Base-by-base conservation (phyloP, 2,888 invertebrate species). In the Boloria selene region DNA sequence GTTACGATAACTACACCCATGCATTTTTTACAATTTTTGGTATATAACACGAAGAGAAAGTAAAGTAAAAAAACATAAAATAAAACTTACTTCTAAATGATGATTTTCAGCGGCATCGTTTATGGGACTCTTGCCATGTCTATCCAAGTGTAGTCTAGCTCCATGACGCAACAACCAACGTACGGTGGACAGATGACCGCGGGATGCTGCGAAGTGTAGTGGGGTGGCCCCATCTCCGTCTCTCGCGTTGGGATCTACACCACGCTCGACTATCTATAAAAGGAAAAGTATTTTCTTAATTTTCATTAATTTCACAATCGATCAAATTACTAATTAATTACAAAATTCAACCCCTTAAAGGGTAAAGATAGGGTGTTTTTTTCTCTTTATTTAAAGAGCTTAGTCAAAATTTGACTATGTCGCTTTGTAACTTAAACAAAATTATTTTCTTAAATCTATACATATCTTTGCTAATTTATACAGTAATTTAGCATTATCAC, bases 71-170 rank as follows among this genome's bases (percentile, higher is more conserved):
- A 13, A 16, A 16, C n/a, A 14, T 31, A 14, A 54, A 38, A 10
- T 10, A 38, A 38, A 42, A 31, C 76, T 75, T 84, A 97, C 97
- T 94, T 97, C 96, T 73, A 96, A 94, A 80, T 97, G 97, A 81
- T 97, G 97, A 80, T 97, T 96, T 81, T 98, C 97, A 10, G 97
- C 97, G 0, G 98, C 98, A 83, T 97, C 97, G 80, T 97, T 97
- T 73, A 98, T 96, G 4, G 98, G 97, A 79, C 96, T 97, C 86
- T 97, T 97, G 67, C 97, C 97, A 76, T 96, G 96, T 79, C 97
- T 95, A 86, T 98, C 98, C 70, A 96, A 90, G 16, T 96, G 95
- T 22, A 97, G 92, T 72, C 95, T 93, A 31, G 97, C 97, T 0
- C 97, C 97, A 77, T 97, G 96, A 73, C 95, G 94, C 53, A 98